phyloP scores from a whole-genome alignment of 2,888 invertebrate species.

The Drosophila neonasuta region DNA sequence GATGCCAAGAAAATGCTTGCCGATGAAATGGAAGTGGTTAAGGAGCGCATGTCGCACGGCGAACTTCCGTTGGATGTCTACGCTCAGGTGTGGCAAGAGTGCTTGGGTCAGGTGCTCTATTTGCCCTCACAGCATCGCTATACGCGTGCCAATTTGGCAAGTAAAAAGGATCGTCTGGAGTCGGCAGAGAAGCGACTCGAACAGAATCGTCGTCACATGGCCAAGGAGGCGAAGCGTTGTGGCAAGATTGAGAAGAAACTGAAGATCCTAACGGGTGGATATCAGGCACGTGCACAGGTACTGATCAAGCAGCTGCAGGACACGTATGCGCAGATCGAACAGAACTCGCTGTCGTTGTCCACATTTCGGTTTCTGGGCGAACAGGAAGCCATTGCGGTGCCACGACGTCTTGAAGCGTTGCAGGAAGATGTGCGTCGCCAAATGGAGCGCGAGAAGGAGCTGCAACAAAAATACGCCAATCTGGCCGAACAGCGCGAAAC shows the following conservation, averaged over 20 bases:
- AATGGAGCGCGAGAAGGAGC: constrained; percentile 92
- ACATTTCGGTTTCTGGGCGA: constrained; percentile 95
- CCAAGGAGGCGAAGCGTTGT: constrained; percentile 96
- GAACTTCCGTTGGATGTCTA: constrained; percentile 95
- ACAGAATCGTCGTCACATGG: constrained; percentile 97
- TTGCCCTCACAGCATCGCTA: constrained; percentile 95
- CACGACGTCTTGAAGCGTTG: constrained; percentile 93
- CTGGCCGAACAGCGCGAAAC: constrained; percentile 86
- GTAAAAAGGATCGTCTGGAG: constrained; percentile 97
- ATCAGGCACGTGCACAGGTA: constrained; percentile 91
- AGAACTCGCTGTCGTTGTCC: constrained; percentile 92
- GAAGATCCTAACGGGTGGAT: constrained; percentile 96
- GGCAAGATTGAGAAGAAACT: constrained; percentile 99
- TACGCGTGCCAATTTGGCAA: constrained; percentile 96
- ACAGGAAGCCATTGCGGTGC: constrained; percentile 95
- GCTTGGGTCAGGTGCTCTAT: constrained; percentile 94
- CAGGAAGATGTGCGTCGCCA: constrained; percentile 96
- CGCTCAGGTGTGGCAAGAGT: constrained; percentile 98
- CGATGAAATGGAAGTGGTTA: constrained; percentile 94
- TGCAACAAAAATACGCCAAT: constrained; percentile 92
- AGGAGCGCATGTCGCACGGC: constrained; percentile 97
- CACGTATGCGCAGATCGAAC: constrained; percentile 94
- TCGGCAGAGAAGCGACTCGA: constrained; percentile 96
- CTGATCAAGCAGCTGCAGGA: constrained; percentile 94
- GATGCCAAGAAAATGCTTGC: constrained; percentile 86